These are phyloP conservation scores for Fulmarus glacialis DNA, from an alignment of 2,113 vertebrate species.

Conservation along the genomic window DNA sequence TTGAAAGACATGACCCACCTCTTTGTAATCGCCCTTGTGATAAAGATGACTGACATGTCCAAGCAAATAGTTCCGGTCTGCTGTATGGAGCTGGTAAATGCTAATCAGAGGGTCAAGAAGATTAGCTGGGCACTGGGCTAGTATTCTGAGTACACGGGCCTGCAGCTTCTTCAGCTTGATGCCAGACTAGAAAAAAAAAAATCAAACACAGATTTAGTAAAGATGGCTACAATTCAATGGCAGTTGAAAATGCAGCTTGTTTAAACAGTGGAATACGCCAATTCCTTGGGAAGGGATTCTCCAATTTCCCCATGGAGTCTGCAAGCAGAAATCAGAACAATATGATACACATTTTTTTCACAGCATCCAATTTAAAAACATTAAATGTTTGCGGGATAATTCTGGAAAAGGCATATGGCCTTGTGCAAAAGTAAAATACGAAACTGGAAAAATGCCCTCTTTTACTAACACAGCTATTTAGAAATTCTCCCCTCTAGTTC, in stretches of 20 bases:
- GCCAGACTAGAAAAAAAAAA: not conserved
- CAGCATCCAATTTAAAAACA: not conserved
- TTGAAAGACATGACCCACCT: conserved; percentile 61
- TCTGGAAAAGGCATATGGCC: not conserved
- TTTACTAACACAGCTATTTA: not conserved
- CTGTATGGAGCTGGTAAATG: conserved; percentile 66
- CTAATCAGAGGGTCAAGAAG: conserved; percentile 59
- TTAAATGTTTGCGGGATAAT: not conserved
- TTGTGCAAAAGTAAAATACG: not conserved
- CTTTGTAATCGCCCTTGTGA: conserved; percentile 64
- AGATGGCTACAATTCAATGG: not conserved
- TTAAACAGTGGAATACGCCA: not conserved
- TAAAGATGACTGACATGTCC: conserved; percentile 36
- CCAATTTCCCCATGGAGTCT: not conserved
- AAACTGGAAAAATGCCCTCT: not conserved
- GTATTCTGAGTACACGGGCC: not conserved
- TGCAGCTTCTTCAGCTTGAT: conserved; percentile 46
- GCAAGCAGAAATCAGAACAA: conserved; percentile 54
- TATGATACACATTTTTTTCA: not conserved
- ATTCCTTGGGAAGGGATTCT: conserved; percentile 52
- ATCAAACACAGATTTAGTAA: conserved; percentile 10
- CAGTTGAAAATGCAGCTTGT: not conserved
- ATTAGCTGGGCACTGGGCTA: conserved; percentile 31
- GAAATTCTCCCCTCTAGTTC: not conserved
- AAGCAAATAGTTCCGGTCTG: conserved; percentile 51